Evolutionary conservation across 2,797 vertebrate species (phyloP).

Genomic region (Onychomys leucogaster): DNA sequence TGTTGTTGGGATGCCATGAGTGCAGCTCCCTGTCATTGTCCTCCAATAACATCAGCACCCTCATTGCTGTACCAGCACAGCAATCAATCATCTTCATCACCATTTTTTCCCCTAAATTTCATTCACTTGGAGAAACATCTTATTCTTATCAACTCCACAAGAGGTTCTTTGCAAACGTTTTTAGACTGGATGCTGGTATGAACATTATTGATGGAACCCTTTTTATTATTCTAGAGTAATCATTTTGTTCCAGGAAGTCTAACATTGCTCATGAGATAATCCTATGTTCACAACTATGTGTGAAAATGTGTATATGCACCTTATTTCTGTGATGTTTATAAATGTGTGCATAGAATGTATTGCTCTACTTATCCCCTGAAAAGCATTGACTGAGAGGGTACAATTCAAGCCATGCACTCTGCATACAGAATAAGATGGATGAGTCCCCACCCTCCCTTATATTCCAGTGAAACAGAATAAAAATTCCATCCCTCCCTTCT

Average conservation of each 20-base stretch:
- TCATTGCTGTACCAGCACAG: accelerated
- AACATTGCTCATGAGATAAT: not conserved
- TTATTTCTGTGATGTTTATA: not conserved
- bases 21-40: not conserved
- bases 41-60: not conserved
- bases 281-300: not conserved
- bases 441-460: too few relatives aligned
- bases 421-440: not conserved
- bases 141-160: not conserved
- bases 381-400: not conserved
- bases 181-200: not conserved
- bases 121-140: not conserved
- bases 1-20: not conserved
- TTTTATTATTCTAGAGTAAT: not conserved
- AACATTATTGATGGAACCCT: not conserved
- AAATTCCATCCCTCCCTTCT: not conserved
- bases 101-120: not conserved
- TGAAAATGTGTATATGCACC: not conserved
- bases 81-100: too few relatives aligned
- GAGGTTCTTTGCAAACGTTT: not conserved
- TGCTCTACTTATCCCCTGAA: not conserved
- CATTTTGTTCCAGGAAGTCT: not conserved
- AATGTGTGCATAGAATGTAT: not conserved
- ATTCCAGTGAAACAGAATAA: not conserved
- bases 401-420: accelerated